These are phyloP conservation scores for Lepus timidus DNA, from an alignment of 2,113 vertebrate genomes.

Conservation along the genomic window DNA sequence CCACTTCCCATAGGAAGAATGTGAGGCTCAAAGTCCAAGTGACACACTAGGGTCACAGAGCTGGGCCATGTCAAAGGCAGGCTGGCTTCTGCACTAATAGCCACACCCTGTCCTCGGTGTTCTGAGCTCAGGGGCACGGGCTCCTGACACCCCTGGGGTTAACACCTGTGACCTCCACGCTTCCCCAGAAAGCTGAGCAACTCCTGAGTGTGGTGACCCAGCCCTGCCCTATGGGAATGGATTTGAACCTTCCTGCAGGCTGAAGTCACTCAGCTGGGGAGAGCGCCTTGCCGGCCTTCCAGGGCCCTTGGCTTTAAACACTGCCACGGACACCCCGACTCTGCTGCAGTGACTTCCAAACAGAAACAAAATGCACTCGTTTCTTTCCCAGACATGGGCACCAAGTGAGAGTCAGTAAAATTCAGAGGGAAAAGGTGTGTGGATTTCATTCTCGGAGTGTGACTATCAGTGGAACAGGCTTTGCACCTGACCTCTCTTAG, in stretches of 20 bases:
- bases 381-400: conserved; percentile 23
- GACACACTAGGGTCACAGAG: not conserved
- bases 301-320: not conserved
- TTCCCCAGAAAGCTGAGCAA: not conserved
- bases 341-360: not conserved
- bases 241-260: not conserved
- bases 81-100: not conserved
- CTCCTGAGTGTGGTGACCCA: too few species aligned
- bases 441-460: not conserved
- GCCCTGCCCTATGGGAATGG: not conserved
- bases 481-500: accelerated
- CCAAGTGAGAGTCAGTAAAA: not conserved
- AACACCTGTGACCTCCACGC: not conserved
- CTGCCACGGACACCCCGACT: not conserved
- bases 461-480: not conserved
- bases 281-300: not conserved
- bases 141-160: not conserved
- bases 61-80: accelerated
- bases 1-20: conserved; percentile 34
- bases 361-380: not conserved
- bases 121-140: not conserved
- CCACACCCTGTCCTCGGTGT: not conserved
- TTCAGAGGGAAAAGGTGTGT: too few species aligned
- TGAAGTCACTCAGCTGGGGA: not conserved
- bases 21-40: not conserved